phyloP scores from a whole-genome alignment of 2,113 vertebrate genomes.

The Micronycteris hirsuta region DNA sequence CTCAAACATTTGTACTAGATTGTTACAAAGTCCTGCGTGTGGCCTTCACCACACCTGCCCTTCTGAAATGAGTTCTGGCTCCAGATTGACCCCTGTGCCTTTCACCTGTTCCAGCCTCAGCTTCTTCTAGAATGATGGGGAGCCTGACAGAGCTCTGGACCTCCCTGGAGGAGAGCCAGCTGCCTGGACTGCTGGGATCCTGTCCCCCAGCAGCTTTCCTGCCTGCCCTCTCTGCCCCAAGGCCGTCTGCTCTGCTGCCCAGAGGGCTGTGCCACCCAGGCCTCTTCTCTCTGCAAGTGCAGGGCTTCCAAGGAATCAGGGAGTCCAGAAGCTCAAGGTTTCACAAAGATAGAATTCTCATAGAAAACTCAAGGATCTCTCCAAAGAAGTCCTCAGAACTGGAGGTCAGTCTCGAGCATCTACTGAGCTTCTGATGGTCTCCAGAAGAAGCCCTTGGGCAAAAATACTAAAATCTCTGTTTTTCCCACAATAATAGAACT shows the following conservation, averaged over 20 bases:
- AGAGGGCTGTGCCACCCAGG: background rate
- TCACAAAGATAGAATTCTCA: background rate
- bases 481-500: background rate
- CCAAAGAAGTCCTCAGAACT: background rate
- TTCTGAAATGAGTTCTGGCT: background rate
- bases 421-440: background rate
- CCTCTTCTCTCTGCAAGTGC: background rate
- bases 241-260: background rate
- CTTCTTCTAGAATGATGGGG: background rate
- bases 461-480: background rate
- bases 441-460: background rate
- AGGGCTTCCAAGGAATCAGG: background rate
- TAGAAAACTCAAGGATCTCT: background rate
- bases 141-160: background rate
- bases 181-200: too few species aligned
- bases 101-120: background rate
- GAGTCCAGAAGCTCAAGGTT: background rate
- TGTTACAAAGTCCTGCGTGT: background rate
- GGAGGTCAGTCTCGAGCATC: background rate
- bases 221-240: too few species aligned
- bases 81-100: background rate
- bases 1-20: background rate
- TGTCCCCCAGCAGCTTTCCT: background rate
- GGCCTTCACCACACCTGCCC: background rate
- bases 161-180: background rate